phyloP scores from a whole-genome alignment of 1,140 invertebrate genomes.

The Oreohelix idahoensis region DNA sequence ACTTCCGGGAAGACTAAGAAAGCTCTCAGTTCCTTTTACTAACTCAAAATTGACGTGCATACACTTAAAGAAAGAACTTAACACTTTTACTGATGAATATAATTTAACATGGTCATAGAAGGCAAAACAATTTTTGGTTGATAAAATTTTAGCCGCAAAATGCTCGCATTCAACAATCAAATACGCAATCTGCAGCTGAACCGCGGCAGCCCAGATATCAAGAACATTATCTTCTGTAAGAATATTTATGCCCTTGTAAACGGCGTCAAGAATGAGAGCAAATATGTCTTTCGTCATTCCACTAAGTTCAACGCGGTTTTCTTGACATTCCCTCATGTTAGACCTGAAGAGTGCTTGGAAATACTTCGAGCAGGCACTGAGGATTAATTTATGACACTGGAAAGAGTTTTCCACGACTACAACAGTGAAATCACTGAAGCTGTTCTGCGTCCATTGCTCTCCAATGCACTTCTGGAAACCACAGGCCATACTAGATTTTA shows the following conservation, averaged over 20 bases:
- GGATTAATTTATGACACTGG: not conserved
- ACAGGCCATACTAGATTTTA: not conserved
- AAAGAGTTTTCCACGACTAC: not conserved
- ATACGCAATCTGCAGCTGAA: not conserved
- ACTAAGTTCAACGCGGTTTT: not conserved
- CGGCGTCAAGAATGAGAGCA: not conserved
- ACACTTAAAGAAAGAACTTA: not conserved
- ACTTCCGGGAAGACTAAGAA: not conserved
- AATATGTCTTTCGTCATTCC: conserved; percentile 4
- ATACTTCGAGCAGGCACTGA: not conserved
- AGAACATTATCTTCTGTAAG: not conserved
- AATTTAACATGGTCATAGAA: not conserved
- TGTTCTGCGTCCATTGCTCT: not conserved
- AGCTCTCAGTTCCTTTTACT: not conserved
- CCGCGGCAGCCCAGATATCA: not conserved
- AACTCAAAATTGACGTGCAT: not conserved
- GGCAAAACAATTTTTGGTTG: not conserved
- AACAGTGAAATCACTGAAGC: not conserved
- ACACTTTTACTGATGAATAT: not conserved
- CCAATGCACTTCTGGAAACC: not conserved
- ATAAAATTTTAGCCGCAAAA: not conserved
- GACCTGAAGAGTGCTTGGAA: not conserved
- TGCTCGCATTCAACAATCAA: not conserved
- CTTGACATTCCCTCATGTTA: not conserved
- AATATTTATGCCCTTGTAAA: not conserved